Base-by-base conservation (phyloP, 2,888 invertebrate species). In the Orchesella flavescens region DNA sequence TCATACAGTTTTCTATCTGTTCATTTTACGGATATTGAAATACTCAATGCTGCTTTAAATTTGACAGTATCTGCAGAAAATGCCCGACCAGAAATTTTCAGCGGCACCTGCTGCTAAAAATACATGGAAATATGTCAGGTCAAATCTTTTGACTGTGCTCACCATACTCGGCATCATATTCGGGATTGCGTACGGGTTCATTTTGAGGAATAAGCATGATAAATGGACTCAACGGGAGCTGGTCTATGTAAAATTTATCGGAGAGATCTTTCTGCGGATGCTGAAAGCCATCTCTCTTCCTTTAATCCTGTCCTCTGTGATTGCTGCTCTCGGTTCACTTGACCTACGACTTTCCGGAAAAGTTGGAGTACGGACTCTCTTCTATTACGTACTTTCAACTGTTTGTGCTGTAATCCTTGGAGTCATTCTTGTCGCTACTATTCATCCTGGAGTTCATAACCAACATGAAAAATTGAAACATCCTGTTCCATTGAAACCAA, bases 211-310 rank as follows among this genome's bases (percentile, higher is more conserved):
- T 23, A 90, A 89, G 13, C 83, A 88, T 1, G 89, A 88, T 66
- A 90, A 92, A 89, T 96, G 95, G 95, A 92, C 94, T 57, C 91
- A 93, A 83, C 92, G 98, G 83, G 95, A 97, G 88, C 94, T 96
- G 87, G 96, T 97, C 95, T 98, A 98, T 92, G 93, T 98, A 90
- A 94, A 95, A 89, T 98, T 96, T 90, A 94, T 96, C 0, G 98
- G 98, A 57, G 97, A 98, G 89, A 92, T 99, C 87, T 97, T 99
- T 91, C 93, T 99, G 89, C 93, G 97, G 91, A 98, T 98, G 97
- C 92, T 99, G 81, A 97, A 98, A 91, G 94, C 95, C 89, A 93
- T 99, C 87, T 98, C 98, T 89, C 94, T 99, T 59, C 98, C 99
- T 1, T 92, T 99, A 89, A 92, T 98, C 89, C 94, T 96, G 77